Conservation (phyloP, 2,888 invertebrate genomes). For the Tanytarsus gracilentus region DNA sequence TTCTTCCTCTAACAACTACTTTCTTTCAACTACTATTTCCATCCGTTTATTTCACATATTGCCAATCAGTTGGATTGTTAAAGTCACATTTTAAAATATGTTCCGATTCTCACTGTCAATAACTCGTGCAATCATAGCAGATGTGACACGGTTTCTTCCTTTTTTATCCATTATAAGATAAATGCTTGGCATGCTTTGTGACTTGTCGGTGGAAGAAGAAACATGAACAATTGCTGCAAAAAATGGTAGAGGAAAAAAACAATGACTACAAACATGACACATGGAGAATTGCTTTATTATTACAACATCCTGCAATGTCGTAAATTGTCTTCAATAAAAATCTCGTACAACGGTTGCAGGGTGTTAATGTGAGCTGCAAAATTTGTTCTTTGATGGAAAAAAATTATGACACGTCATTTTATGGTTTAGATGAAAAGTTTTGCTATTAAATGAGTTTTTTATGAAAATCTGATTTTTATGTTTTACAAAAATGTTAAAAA, state of each 20-base stretch:
- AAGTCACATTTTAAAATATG: constrained; percentile 7
- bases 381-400: too few species aligned
- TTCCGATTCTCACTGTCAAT: constrained; percentile 13
- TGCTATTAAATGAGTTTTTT: too few species aligned
- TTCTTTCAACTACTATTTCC: too few species aligned
- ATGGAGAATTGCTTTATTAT: constrained; percentile 7
- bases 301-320: neutral
- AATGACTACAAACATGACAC: constrained; percentile 3
- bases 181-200: constrained; percentile 3
- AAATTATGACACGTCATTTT: too few species aligned
- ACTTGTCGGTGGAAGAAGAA: neutral
- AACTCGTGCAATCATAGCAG: constrained; percentile 22
- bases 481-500: too few species aligned
- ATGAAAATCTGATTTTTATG: too few species aligned
- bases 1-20: too few species aligned
- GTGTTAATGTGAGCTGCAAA: too few species aligned
- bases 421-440: too few species aligned
- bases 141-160: constrained; percentile 4
- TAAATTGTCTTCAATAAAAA: neutral
- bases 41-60: too few species aligned
- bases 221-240: neutral
- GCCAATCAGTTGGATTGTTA: neutral
- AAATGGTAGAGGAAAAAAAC: neutral
- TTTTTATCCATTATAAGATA: neutral
- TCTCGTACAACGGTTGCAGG: too few species aligned